Conservation (phyloP, 2,797 vertebrate species). For the Potorous gilbertii region DNA sequence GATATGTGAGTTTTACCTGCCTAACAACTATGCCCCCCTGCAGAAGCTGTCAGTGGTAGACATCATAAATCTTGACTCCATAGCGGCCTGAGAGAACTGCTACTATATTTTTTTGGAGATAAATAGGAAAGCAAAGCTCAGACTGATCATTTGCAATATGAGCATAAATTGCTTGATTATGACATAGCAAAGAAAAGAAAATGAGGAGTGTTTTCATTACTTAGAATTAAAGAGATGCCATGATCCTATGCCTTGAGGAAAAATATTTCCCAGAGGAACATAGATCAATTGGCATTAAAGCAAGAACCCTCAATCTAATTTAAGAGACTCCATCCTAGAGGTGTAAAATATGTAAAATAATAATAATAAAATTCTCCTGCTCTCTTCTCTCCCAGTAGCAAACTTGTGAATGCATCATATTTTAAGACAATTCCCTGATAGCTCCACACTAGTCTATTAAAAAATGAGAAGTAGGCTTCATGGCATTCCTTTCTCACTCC, state of each 20-base stretch:
- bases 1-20: background rate
- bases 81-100: constrained; percentile 11
- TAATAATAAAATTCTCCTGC: constrained; percentile 18
- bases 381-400: constrained; percentile 11
- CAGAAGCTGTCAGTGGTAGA: background rate
- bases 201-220: background rate
- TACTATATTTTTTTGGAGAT: constrained; percentile 5
- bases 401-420: constrained; percentile 13
- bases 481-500: background rate
- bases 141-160: background rate
- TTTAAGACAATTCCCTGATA: constrained; percentile 1
- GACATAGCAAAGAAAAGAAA: background rate
- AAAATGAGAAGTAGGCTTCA: background rate
- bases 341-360: constrained; percentile 27
- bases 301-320: constrained; percentile 6
- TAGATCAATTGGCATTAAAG: constrained; percentile 26
- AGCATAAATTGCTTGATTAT: background rate
- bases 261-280: constrained; percentile 21
- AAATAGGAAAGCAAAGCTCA: background rate
- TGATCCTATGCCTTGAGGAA: constrained; percentile 18
- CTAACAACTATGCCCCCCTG: background rate
- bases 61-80: background rate
- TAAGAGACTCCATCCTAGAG: constrained; percentile 27
- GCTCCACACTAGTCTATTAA: constrained; percentile 1
- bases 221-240: constrained; percentile 34